Evolutionary conservation across 2,797 vertebrate species (phyloP), one percentile per base, ranked within the genome.

Genomic region (Tenualosa ilisha): DNA sequence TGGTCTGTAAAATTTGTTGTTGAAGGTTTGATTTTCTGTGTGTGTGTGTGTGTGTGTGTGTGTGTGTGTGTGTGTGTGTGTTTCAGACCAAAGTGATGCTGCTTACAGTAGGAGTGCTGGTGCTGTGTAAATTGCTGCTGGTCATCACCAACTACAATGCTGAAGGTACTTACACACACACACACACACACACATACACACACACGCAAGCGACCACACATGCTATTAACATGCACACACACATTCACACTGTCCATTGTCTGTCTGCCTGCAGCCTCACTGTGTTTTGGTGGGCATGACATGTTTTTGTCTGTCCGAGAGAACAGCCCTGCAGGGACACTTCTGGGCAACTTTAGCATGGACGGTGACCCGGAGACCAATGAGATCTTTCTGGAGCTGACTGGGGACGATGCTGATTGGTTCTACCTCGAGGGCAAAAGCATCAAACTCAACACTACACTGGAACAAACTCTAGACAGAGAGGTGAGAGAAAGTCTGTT

Each of bases 341-440:
- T 96, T 43, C 93, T 97, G 11, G 92, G 94, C 31, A 95, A 93
- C 85, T 88, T 96, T 26, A 90, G 91, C 12, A 82, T 90, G 0
- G 89, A 87, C 6, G 91, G 88, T 2, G 93, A 96, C 83, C 89
- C 87, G 2, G 89, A 89, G 31, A 22, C 85, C n/a, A 86, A 91
- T 3, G 89, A 92, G 1, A 86, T 96, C 56, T 92, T 87, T 61
- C 94, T 97, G 92, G 94, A 86, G 51, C 89, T 98, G 75, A 89
- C 88, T 0, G 97, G 97, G 7, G 86, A 93, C 3, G 95, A 97
- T 6, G 94, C 96, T 0, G 61, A 94, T 2, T 97, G 96, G 97
- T 96, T 97, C 91, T 96, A 94, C 90, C 87, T 97, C 90, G 96
- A 97, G 0, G 94, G 94, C 0, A 92, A 91, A 86, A 92, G 91